Base-by-base conservation (phyloP, 2,113 vertebrate genomes). In the Odontophorus gujanensis region DNA sequence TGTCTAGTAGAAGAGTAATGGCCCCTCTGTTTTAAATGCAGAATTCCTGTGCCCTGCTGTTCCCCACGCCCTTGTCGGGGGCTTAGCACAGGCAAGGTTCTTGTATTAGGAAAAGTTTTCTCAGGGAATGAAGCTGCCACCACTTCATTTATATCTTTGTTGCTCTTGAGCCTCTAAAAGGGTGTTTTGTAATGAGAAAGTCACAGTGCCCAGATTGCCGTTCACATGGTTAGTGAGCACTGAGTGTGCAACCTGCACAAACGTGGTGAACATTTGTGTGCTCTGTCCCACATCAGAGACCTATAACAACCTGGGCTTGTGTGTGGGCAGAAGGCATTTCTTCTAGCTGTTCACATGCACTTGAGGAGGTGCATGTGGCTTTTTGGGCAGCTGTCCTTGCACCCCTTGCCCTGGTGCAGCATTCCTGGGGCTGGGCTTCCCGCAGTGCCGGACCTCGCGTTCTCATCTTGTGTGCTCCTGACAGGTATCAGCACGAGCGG, bases 71-170 rank as follows among this genome's bases (percentile, higher is more conserved):
- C 87, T 66, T 67, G 72, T 85, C 13, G 4, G 77, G 68, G 89
- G 81, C 81, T 91, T 74, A 91, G 89, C 80, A 51, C 87, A 51
- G 89, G 59, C 84, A 57, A 32, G 51, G 61, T 77, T 92, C 91
- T 92, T 5, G 0, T 61, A 7, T 92, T 89, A 89, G 92, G 7
- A 95, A 15, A 20, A 1, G 24, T 92, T 95, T 93, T 95, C 76
- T 92, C 47, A 36, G 72, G 65, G 88, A 93, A 90, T 96, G 95
- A 96, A 96, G 90, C 92, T 96, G 93, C 95, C 93, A 95, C 90
- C 96, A 93, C 95, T 93, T 96, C 85, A 83, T 96, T 94, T 96
- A 71, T 85, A 26, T 81, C 79, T 90, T 34, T 81, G 85, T 51
- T 87, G 63, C 47, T 78, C 65, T n/a, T 11, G 77, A 77, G 22